phyloP scores from a whole-genome alignment of 2,113 vertebrate genomes.

The Mixornis gularis region DNA sequence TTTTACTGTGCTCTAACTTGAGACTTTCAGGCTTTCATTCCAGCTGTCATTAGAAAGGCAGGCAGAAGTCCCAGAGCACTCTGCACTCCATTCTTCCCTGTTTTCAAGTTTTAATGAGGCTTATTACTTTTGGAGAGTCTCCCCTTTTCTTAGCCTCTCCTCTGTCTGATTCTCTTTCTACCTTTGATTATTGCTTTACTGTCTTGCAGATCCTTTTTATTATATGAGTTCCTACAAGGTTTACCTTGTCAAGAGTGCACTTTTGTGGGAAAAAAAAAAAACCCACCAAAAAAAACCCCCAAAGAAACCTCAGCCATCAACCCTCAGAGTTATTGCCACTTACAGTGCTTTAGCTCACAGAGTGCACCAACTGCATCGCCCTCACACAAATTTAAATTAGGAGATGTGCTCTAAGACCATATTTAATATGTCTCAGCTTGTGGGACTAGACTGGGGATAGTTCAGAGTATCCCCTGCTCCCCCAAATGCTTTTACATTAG shows the following conservation, averaged over 20 bases:
- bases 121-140: background rate
- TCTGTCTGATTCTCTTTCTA: background rate
- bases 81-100: background rate
- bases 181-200: background rate
- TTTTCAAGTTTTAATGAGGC: conserved; percentile 7
- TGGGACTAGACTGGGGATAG: background rate
- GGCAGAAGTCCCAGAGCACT: background rate
- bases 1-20: background rate
- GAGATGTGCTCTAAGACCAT: background rate
- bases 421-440: background rate
- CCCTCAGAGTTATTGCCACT: background rate
- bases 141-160: background rate
- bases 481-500: background rate
- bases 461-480: background rate
- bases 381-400: background rate
- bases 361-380: background rate
- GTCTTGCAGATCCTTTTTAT: background rate
- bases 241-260: background rate
- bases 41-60: background rate
- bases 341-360: background rate
- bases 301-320: background rate
- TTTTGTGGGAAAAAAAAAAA: background rate
- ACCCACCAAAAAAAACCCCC: no score
- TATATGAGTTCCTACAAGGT: background rate
- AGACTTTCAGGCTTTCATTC: background rate